Evolutionary conservation across 1,140 invertebrate genomes (phyloP).

Genomic region (Diorhabda elongata): DNA sequence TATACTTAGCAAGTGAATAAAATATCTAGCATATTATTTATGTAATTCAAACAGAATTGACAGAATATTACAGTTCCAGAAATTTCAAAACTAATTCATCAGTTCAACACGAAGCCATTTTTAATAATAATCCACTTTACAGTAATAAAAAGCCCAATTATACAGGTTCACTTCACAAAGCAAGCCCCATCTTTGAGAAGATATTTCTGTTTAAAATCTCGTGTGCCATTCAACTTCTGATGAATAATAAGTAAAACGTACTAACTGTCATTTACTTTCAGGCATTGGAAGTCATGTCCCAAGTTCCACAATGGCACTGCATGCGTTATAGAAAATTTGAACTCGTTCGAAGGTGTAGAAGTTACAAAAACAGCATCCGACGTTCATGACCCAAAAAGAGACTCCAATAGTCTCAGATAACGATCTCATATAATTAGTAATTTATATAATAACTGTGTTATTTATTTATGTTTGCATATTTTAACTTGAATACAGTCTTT

Average conservation of each 20-base stretch:
- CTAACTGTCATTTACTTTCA: conserved; percentile 35
- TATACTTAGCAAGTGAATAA: too few species aligned
- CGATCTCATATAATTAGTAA: background rate
- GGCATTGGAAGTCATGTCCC: conserved; percentile 58
- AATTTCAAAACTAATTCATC: too few species aligned
- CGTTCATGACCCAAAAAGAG: conserved; percentile 7
- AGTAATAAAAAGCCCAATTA: background rate
- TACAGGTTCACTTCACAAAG: background rate
- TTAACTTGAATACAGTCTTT: too few species aligned
- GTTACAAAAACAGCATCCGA: conserved; percentile 37
- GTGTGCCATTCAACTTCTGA: too few species aligned
- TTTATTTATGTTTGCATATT: too few species aligned
- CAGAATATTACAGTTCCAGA: too few species aligned
- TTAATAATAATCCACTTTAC: background rate
- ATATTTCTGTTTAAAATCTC: background rate
- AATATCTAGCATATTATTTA: too few species aligned
- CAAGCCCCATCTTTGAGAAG: background rate
- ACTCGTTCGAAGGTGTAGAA: conserved; percentile 61
- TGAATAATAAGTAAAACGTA: conserved; percentile 19
- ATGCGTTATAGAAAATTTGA: conserved; percentile 72
- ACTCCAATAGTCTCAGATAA: background rate
- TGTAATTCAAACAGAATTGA: too few species aligned
- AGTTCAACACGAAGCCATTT: background rate
- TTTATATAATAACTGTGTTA: background rate
- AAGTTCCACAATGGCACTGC: conserved; percentile 76